Conservation (phyloP, 2,888 invertebrate genomes). For the Perithous albicinctus region DNA sequence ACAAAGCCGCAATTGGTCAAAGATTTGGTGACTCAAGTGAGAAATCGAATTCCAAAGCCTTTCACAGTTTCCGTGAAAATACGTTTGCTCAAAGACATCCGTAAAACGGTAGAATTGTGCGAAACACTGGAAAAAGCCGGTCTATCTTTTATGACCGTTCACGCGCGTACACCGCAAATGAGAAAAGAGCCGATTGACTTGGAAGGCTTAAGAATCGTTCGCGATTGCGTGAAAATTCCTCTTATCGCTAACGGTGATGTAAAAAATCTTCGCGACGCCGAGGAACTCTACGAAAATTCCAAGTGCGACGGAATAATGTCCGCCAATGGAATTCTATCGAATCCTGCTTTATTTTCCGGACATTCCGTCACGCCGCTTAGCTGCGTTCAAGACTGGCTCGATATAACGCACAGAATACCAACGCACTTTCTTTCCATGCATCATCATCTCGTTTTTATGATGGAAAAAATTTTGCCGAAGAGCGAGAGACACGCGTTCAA, state of each 20-base stretch:
- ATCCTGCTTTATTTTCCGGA: conserved; percentile 96
- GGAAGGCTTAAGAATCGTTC: conserved; percentile 90
- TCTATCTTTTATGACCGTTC: conserved; percentile 95
- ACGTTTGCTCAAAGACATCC: conserved; percentile 90
- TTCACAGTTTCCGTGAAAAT: conserved; percentile 97
- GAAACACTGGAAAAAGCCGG: conserved; percentile 93
- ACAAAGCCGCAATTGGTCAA: conserved; percentile 93
- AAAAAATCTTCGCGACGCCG: conserved; percentile 90
- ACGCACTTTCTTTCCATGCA: conserved; percentile 93
- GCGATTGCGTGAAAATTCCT: conserved; percentile 91
- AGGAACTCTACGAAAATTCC: conserved; percentile 88
- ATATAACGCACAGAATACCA: conserved; percentile 87
- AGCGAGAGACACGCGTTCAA: conserved; percentile 92
- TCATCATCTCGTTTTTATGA: conserved; percentile 98
- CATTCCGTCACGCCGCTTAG: conserved; percentile 88
- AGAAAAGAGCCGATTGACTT: conserved; percentile 90
- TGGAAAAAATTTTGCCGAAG: conserved; percentile 92
- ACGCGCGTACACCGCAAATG: conserved; percentile 96
- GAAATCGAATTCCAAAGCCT: conserved; percentile 89
- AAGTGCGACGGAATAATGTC: conserved; percentile 95
- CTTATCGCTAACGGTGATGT: conserved; percentile 97
- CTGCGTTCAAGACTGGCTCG: conserved; percentile 94
- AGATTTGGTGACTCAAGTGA: conserved; percentile 92
- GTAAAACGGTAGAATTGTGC: conserved; percentile 92
- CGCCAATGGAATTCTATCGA: conserved; percentile 95